Base-by-base conservation (phyloP, 2,113 vertebrate species). In the Microcebus lehilahytsara region DNA sequence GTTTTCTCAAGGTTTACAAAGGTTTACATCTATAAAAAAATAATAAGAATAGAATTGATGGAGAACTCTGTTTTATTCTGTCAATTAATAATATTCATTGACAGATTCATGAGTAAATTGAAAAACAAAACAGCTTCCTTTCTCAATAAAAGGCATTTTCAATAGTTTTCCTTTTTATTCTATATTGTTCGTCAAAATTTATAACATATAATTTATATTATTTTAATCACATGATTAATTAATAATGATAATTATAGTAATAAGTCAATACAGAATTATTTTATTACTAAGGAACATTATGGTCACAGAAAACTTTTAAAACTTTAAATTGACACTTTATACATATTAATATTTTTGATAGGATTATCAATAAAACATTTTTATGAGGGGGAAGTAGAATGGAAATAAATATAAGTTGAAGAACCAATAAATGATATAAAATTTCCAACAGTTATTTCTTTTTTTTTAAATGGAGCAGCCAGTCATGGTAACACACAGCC, bases 361-460 rank as follows among this genome's bases (percentile, higher is more conserved):
- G 66, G 40, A 40, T 90, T 53, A 93, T 93, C 71, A 95, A 72
- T 34, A 81, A 95, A 77, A 66, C 6, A 58, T 80, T 91, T 92
- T 85, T 92, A 37, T 85, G 13, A 88, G 46, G 42, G 56, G 20
- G 17, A 66, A 85, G 9, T 83, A n/a, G 34, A 93, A 88, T 93
- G 9, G 32, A 77, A 83, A 85, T 91, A 67, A 85, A 40, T 94
- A 42, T 78, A 89, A 89, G 19, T 67, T 86, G 9, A 64, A 62
- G 13, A 72, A 95, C 74, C 64, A 89, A 64, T 67, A 75, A 92
- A 89, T 86, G 17, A 32, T 51, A 53, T 58, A 71, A 78, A 80
- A 71, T 67, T 72, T 84, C 60, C 2, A 92, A 74, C 3, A 34
- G 20, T 78, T 95, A 80, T 64, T 64, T 64, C 27, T 30, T 64